Evolutionary conservation across 2,888 invertebrate genomes (phyloP).

Genomic region (Cantharis rustica): DNA sequence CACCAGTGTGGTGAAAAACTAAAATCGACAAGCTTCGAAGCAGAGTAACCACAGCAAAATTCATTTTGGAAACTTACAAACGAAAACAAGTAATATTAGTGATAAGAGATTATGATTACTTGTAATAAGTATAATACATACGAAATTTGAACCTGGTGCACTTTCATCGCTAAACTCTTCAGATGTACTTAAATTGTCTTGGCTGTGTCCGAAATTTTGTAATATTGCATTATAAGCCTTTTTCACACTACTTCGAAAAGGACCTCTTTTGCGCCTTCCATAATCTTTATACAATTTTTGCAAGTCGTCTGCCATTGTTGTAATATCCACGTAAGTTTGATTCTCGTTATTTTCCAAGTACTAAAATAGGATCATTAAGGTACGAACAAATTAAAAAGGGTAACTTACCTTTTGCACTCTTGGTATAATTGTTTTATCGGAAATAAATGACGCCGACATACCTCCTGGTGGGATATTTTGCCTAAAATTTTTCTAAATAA

Average conservation of each 20-base stretch:
- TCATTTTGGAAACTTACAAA: too few relatives aligned
- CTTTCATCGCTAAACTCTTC: constrained; percentile 65
- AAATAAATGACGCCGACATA: constrained; percentile 47
- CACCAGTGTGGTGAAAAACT: too few relatives aligned
- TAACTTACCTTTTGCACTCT: constrained; percentile 58
- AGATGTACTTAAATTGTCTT: constrained; percentile 53
- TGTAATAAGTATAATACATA: constrained; percentile 43
- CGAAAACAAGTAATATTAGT: too few relatives aligned
- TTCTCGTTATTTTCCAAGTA: constrained; percentile 82
- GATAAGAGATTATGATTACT: not conserved
- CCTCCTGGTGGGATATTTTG: constrained; percentile 16
- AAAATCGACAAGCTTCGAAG: too few relatives aligned
- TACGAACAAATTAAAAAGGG: not conserved
- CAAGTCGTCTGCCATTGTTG: constrained; percentile 80
- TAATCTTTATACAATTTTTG: constrained; percentile 80
- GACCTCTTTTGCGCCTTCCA: constrained; percentile 75
- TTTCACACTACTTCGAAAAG: constrained; percentile 80
- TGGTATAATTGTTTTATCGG: constrained; percentile 58
- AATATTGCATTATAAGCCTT: constrained; percentile 76
- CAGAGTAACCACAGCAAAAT: too few relatives aligned
- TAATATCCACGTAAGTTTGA: constrained; percentile 80
- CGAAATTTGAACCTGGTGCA: constrained; percentile 51
- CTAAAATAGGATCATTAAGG: constrained; percentile 52
- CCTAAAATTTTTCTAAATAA: not conserved
- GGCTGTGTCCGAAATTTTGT: constrained; percentile 69